A percentile compares a stretch with the other conserved stretches of the same genome.
Evolutionary conservation across 2,113 vertebrate species (phyloP).

Genomic region (Alligator sinensis): DNA sequence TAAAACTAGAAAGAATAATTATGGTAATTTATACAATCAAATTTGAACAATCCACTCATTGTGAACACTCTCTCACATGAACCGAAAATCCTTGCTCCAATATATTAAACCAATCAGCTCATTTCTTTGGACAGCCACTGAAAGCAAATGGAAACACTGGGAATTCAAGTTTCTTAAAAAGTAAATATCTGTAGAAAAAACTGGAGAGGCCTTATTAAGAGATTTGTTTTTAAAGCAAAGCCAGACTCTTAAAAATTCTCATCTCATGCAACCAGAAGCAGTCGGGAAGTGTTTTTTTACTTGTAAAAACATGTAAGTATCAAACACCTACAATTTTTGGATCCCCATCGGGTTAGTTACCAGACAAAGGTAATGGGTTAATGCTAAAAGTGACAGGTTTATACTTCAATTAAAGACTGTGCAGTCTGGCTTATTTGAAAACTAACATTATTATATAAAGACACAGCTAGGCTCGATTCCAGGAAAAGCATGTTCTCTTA

Average conservation of each 20-base stretch:
- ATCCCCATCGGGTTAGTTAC: background rate
- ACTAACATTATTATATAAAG: conserved; percentile 26
- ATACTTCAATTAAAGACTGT: conserved; percentile 29
- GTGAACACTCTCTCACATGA: conserved; percentile 60
- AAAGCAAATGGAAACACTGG: conserved; percentile 30
- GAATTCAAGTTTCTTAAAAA: conserved; percentile 57
- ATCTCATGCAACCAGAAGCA: conserved; percentile 50
- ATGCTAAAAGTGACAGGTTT: conserved; percentile 16
- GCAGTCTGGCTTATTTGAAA: conserved; percentile 13
- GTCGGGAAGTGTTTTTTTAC: background rate
- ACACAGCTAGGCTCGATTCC: conserved; percentile 24
- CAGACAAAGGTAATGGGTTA: conserved; percentile 19
- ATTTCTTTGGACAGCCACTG: conserved; percentile 21
- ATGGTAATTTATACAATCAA: conserved; percentile 63
- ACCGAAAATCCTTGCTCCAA: conserved; percentile 42
- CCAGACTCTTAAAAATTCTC: conserved; percentile 37
- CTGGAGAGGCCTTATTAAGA: conserved; percentile 28
- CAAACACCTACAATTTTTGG: background rate
- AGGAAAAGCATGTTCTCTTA: conserved; percentile 25
- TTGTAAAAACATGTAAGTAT: conserved; percentile 22
- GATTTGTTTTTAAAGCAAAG: conserved; percentile 53
- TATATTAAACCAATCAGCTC: conserved; percentile 25
- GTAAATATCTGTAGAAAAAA: conserved; percentile 68
- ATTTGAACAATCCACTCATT: conserved; percentile 49
- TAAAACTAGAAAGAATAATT: conserved; percentile 69